These are phyloP conservation scores for Ochropleura leucogaster DNA, from an alignment of 2,888 invertebrate species.

Conservation along the genomic window DNA sequence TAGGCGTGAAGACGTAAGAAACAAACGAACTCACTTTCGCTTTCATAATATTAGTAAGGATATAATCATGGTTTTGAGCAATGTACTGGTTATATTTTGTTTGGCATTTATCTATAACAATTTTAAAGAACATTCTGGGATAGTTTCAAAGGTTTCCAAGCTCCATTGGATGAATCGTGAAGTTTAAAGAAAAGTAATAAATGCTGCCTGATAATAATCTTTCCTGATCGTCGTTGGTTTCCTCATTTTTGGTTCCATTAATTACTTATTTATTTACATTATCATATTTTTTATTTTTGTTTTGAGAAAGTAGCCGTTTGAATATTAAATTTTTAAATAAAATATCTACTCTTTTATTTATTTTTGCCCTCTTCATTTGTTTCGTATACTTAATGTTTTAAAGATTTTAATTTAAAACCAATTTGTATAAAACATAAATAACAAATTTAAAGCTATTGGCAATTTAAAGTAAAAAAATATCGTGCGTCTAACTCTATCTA, in stretches of 20 bases:
- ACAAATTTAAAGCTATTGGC: not conserved
- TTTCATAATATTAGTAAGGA: too few species aligned
- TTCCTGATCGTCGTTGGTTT: slow-evolving; percentile 3
- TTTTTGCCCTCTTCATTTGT: slow-evolving; percentile 1
- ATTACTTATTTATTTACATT: slow-evolving; percentile 3
- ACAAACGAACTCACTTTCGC: too few species aligned
- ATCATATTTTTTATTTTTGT: not conserved
- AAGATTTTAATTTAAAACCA: not conserved
- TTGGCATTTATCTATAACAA: not conserved
- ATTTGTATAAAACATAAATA: not conserved
- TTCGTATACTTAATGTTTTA: not conserved
- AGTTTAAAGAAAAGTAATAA: slow-evolving; percentile 3
- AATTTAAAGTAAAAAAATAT: not conserved
- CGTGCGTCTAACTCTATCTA: not conserved
- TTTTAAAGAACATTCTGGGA: not conserved
- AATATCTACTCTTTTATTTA: slow-evolving; percentile 25
- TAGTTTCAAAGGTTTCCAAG: not conserved
- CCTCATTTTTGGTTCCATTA: slow-evolving; percentile 40
- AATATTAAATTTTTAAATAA: slow-evolving; percentile 21
- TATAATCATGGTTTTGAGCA: slow-evolving; percentile 31
- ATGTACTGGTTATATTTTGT: not conserved
- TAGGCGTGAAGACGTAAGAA: too few species aligned
- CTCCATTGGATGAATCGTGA: not conserved
- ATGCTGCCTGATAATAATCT: not conserved
- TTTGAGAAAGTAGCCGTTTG: slow-evolving; percentile 4